Evolutionary conservation across 2,797 vertebrate species (phyloP), one percentile per base, ranked within the genome.

Genomic region (Anolis apletophallus): DNA sequence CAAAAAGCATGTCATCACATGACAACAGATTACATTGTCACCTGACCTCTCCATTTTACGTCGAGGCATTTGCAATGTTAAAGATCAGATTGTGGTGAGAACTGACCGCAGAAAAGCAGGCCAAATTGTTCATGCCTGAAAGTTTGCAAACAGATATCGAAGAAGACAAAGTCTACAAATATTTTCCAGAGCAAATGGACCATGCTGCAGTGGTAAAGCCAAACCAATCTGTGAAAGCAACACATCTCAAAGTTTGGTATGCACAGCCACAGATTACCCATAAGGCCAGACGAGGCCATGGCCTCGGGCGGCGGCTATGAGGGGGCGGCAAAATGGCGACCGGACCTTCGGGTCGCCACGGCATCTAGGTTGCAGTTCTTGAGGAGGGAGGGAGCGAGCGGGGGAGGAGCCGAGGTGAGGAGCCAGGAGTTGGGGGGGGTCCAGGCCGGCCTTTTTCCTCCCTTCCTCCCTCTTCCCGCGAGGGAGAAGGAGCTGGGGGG

Each of bases 21-120:
- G 86, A 83, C 87, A 91, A 73, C 6, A 87, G 84, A 83, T 46
- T 59, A 81, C 74, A 55, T 73, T 87, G 72, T 68, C 69, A 77
- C 21, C n/a, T 8, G 10, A 64, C 74, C 12, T 32, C 71, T 91
- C 78, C 26, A 7, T 34, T 91, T 90, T 61, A 91, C 29, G 50
- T 69, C 71, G 54, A 61, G 17, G 26, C n/a, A 72, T 52, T 81
- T 50, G 5, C 46, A 59, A 88, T 11, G 40, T 75, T 19, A 59
- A 79, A 86, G 71, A 78, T 84, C 87, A 73, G 34, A 75, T 88
- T 61, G 83, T 23, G 54, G 73, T 36, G 46, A 74, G 79, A 55
- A 7, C 69, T 90, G 86, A 17, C 64, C 88, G 29, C 57, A 54
- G 61, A 29, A 46, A 46, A 26, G 3, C 21, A 36, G 5, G 61